phyloP scores from a whole-genome alignment of 2,797 vertebrate genomes.

The Sebastes oblongus region DNA sequence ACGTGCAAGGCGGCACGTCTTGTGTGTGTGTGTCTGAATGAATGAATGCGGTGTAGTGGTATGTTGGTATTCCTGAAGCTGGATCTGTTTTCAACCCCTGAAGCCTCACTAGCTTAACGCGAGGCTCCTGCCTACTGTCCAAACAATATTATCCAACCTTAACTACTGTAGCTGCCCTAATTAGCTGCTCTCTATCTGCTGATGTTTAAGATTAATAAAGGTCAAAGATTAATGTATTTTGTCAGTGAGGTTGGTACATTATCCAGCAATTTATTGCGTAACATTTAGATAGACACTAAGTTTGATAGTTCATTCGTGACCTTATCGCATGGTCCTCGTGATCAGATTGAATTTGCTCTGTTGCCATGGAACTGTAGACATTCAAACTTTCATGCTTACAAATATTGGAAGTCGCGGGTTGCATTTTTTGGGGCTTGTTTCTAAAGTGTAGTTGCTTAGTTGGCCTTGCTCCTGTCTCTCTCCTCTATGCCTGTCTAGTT shows the following conservation, averaged over 20 bases:
- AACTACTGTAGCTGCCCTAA: not conserved
- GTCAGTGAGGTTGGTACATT: not conserved
- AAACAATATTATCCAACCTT: not conserved
- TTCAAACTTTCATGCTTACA: not conserved
- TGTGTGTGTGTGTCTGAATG: not conserved
- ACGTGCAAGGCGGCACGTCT: slow-evolving; percentile 4
- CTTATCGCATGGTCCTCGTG: not conserved
- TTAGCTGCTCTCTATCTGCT: not conserved
- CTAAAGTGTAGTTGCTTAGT: not conserved
- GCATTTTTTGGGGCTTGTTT: not conserved
- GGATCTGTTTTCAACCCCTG: slow-evolving; percentile 11
- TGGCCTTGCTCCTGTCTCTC: too few species aligned
- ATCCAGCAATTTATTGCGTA: not conserved
- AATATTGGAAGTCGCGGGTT: not conserved
- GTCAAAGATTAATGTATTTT: not conserved
- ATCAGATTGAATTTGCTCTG: not conserved
- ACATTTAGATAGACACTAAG: not conserved
- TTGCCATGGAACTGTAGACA: not conserved
- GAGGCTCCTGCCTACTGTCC: not conserved
- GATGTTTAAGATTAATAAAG: not conserved
- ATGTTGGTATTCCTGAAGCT: slow-evolving; percentile 31
- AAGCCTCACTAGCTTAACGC: slow-evolving; percentile 7
- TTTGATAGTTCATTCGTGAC: not conserved
- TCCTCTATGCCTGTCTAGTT: too few species aligned
- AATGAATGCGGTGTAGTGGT: not conserved